Evolutionary conservation across 2,888 invertebrate species (phyloP).

Genomic region (Endomychus coccineus): DNA sequence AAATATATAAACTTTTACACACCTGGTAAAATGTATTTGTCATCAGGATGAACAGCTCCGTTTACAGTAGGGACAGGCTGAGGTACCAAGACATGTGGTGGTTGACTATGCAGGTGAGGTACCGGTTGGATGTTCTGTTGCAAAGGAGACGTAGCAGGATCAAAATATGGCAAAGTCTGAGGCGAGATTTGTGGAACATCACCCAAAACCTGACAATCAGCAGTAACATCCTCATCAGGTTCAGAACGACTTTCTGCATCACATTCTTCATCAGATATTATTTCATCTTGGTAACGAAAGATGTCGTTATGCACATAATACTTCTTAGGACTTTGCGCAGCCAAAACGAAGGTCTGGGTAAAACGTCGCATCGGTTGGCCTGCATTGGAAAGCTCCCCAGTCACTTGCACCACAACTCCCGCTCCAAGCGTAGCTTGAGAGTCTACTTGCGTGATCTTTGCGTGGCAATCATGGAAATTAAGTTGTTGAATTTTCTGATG

Average conservation of each 20-base stretch:
- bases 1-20: not conserved
- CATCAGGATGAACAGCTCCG: conserved; percentile 43
- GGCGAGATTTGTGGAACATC: conserved; percentile 35
- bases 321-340: conserved; percentile 92
- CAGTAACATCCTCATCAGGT: conserved; percentile 55
- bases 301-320: conserved; percentile 99
- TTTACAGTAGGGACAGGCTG: conserved; percentile 38
- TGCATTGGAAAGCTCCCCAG: conserved; percentile 93
- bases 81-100: conserved; percentile 33
- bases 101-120: conserved; percentile 34
- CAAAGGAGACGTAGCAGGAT: conserved; percentile 30
- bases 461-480: conserved; percentile 94
- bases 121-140: conserved; percentile 31
- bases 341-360: conserved; percentile 96
- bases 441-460: conserved; percentile 95
- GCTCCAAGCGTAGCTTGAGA: conserved; percentile 88
- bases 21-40: conserved; percentile 24
- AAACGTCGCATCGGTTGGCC: conserved; percentile 96
- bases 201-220: conserved; percentile 24
- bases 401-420: conserved; percentile 95
- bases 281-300: conserved; percentile 87
- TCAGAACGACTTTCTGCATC: conserved; percentile 54
- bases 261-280: conserved; percentile 58
- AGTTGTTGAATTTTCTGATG: conserved; percentile 92
- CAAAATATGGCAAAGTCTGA: conserved; percentile 36